Base-by-base conservation (phyloP, 2,797 vertebrate genomes). In the Ara ararauna region DNA sequence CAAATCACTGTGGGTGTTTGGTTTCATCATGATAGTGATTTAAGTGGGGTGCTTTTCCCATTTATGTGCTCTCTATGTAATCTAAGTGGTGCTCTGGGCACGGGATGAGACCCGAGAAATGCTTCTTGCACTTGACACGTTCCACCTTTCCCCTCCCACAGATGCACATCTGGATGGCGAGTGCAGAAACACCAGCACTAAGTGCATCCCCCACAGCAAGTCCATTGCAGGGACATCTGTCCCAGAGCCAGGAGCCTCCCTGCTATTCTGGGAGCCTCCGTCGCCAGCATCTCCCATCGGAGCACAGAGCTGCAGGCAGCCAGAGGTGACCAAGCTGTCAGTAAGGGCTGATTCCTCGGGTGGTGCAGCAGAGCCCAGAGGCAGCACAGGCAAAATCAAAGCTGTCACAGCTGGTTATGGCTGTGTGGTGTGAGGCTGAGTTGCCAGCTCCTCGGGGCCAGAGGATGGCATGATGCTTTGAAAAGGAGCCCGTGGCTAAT, bases 41-140 rank as follows among this genome's bases (percentile, higher is more conserved):
- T 7, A 42, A 81, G 5, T 20, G 50, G 32, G 73, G 7, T 51
- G 1, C 0, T 19, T 36, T 34, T 8, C 4, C 18, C 4, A 8
- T 32, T 75, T 29, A 66, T 21, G 1, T 53, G 36, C 27, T 89
- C 90, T 90, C 17, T 4, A 0, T 10, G 8, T 36, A 51, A 42
- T 1, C 3, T 24, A 6, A 6, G 1, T 50, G 29, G 34, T 66
- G 45, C 50, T 80, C 77, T 5, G 2, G 13, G 8, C 23, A 5
- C 4, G 50, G 71, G 30, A 68, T 0, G 0, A 21, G 16, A 3
- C 7, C 7, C 5, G 9, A 2, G 2, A 51, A 83, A 56, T 20
- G 13, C n/a, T 82, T 78, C 84, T 32, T 32, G 51, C 17, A 8
- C 32, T 58, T 54, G 45, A 38, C 68, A 27, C 1, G 0, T 32